These are phyloP conservation scores for Muscicapa striata DNA, from an alignment of 2,797 vertebrate species.

Conservation along the genomic window DNA sequence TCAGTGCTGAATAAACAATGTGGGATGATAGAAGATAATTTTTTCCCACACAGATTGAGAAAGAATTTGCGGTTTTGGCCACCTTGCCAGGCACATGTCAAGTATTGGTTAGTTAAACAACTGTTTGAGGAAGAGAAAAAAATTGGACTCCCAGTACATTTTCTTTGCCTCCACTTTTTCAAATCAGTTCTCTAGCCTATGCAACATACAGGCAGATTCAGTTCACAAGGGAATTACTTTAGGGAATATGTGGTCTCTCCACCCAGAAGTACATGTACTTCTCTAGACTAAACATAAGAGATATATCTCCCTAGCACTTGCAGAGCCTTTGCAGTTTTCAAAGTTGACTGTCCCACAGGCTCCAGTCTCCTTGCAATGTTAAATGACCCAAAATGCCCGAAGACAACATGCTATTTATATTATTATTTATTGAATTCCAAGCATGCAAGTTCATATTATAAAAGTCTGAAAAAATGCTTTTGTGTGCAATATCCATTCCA, in stretches of 20 bases:
- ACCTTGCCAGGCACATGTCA: conserved; percentile 9
- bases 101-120: neutral
- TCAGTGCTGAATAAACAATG: conserved; percentile 23
- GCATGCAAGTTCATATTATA: neutral
- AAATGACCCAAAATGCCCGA: neutral
- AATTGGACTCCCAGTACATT: neutral
- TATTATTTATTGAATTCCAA: conserved; percentile 38
- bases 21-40: neutral
- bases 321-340: neutral
- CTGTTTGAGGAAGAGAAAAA: neutral
- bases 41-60: conserved; percentile 7
- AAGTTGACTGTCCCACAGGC: neutral
- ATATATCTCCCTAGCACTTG: neutral
- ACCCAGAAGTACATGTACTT: neutral
- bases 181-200: neutral
- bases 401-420: neutral
- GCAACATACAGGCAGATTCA: neutral
- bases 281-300: conserved; percentile 23
- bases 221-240: neutral
- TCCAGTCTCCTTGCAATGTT: neutral
- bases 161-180: neutral
- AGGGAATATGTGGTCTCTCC: neutral
- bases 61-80: conserved; percentile 12
- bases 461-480: conserved; percentile 5
- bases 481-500: neutral